Conservation (phyloP, 1,140 invertebrate species). For the Trachymyrmex septentrionalis region DNA sequence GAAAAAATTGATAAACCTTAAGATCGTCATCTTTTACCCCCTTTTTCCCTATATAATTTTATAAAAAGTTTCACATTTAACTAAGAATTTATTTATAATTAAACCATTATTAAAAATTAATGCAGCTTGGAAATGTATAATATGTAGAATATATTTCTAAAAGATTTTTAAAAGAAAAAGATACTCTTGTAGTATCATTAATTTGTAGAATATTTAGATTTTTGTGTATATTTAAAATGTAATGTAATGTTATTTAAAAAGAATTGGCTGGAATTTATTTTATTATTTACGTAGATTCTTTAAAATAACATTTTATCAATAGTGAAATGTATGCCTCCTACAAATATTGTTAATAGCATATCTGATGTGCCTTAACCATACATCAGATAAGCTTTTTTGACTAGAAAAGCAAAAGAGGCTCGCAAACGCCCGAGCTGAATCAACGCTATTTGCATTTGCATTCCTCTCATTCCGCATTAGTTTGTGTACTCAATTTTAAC, state of each 20-base stretch:
- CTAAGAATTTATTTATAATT: neutral
- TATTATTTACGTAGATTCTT: neutral
- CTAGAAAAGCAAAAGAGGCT: constrained; percentile 29
- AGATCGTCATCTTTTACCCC: too few species aligned
- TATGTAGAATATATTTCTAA: neutral
- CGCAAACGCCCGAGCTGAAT: constrained; percentile 17
- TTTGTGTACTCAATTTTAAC: constrained; percentile 46
- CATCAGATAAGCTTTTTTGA: constrained; percentile 47
- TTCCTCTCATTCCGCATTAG: constrained; percentile 51
- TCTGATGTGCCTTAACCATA: constrained; percentile 37
- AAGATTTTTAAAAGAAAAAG: neutral
- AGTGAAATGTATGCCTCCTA: neutral
- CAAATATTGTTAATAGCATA: constrained; percentile 19
- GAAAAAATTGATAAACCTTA: too few species aligned
- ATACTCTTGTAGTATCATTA: constrained; percentile 3
- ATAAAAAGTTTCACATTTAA: neutral
- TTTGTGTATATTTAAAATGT: neutral
- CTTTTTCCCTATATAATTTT: neutral
- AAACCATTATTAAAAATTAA: neutral
- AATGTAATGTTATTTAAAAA: neutral
- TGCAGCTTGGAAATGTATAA: neutral
- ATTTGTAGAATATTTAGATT: constrained; percentile 5
- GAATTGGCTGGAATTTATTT: neutral
- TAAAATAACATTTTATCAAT: constrained; percentile 37
- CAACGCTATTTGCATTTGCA: constrained; percentile 54